Percentiles rank a stretch among this genome's conserved stretches.
phyloP scores from a whole-genome alignment of 2,797 vertebrate species.

The Babyrousa celebensis region DNA sequence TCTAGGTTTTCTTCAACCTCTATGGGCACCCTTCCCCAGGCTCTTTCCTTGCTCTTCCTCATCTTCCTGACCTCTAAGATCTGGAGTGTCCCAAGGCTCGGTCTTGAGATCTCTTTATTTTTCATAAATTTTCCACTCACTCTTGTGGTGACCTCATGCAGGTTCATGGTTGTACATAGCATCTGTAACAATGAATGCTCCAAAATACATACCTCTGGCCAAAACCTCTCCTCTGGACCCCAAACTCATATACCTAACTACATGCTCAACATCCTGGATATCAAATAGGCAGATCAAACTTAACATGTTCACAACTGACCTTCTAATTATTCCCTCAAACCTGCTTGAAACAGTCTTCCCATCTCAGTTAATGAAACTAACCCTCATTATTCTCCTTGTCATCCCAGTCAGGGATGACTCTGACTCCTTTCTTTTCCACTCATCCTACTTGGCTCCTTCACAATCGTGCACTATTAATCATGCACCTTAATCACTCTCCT shows the following conservation, averaged over 20 bases:
- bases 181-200: neutral
- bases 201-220: neutral
- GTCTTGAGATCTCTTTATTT: neutral
- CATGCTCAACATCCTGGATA: neutral
- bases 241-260: neutral
- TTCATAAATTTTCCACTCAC: neutral
- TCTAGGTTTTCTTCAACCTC: too few relatives aligned
- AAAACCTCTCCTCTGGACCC: neutral
- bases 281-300: neutral
- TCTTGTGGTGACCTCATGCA: neutral
- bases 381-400: neutral
- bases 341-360: neutral
- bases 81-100: neutral
- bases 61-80: neutral
- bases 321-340: neutral
- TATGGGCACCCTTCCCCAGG: neutral
- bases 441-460: neutral
- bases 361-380: neutral
- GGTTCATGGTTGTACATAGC: neutral
- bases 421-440: neutral
- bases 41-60: neutral
- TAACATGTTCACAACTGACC: neutral
- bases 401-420: neutral
- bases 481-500: neutral
- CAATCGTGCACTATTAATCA: too few relatives aligned